Base-by-base conservation (phyloP, 1,140 invertebrate species). In the Tyrophagus putrescentiae region DNA sequence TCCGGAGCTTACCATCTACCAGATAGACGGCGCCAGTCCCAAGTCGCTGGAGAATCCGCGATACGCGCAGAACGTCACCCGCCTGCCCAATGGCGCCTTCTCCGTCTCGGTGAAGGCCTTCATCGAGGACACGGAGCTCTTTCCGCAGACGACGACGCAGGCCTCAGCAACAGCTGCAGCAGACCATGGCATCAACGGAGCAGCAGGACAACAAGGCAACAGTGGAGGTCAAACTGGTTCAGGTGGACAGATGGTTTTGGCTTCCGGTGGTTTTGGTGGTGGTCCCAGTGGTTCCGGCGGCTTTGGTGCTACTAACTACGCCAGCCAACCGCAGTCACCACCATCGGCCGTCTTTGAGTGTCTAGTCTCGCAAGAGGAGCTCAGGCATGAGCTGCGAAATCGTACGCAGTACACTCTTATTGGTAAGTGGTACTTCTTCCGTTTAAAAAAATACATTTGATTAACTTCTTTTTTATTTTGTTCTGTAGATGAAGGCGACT, bases 1-100 rank as follows among this genome's bases (percentile, higher is more conserved):
- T 57, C 64, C 65, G 28, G 62, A 60, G 53, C 50, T 67, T 29
- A 62, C 61, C 7, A 60, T 66, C 32, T 63, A 63, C 58, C 60
- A 50, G 70, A 11, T 16, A 9, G 29, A 57, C 28, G 48, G 54
- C 53, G 29, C 27, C 16, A 23, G 57, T 25, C 57, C 34, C 23
- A 41, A 32, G 7, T 59, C 57, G 50, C 23, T 28, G 13, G 11
- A 42, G 27, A 18, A 50, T 29, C 25, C 39, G 4, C 34, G 57
- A 13, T 13, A 31, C 18, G n/a, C 9, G 31, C 25, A 42, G 39
- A 42, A 59, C 32, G 21, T 16, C 29, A 45, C 25, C n/a, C 6
- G 50, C 29, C n/a, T 42, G 21, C 6, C n/a, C 4, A 59, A 45
- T 44, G 57, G 57, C 11, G 57, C 57, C 33, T 59, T 44, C 29